Base-by-base conservation (phyloP, 1,140 invertebrate species). In the Polypedilum pembai region DNA sequence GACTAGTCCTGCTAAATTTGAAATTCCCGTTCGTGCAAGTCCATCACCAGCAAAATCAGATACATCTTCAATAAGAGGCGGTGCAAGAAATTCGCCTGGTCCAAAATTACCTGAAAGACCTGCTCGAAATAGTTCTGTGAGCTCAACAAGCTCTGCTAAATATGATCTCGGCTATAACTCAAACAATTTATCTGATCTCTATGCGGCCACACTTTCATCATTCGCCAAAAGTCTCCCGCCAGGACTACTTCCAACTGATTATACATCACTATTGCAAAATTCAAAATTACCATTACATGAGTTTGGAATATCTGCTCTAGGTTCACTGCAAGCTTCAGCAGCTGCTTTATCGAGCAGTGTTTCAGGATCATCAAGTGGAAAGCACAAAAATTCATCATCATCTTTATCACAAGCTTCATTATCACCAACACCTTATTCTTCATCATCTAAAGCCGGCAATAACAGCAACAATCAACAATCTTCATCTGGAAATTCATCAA, bases 21-120 rank as follows among this genome's bases (percentile, higher is more conserved):
- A 82, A 74, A 74, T 80, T 15, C 80, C 81, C 0, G 77, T 82
- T 8, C 76, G 80, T 5, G 80, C 81, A 2, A 81, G 79, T 1
- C 81, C 81, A 1, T 82, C 81, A 73, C 81, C 81, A 20, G 80
- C 81, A 12, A 82, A 82, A 74, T 82, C 81, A 7, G 81, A 82
- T 73, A 74, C 80, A 40, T 76, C 76, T 8, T 81, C 80, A 15
- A 78, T 77, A 8, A 33, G 24, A 33, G 24, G 24, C 1, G 79
- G 79, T 18, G 81, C 80, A 10, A 76, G 80, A 0, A 82, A 80
- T 73, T 80, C 81, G 15, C 81, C 81, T 0, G 78, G 78, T 10
- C 81, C 80, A 17, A 81, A 81, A 76, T 82, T 80, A 69, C 65
- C 65, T 2, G 65, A 69, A 21, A n/a, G 65, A 8, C 65, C 65